Evolutionary conservation across 1,140 invertebrate species (phyloP).

Genomic region (Drosophila funebris): DNA sequence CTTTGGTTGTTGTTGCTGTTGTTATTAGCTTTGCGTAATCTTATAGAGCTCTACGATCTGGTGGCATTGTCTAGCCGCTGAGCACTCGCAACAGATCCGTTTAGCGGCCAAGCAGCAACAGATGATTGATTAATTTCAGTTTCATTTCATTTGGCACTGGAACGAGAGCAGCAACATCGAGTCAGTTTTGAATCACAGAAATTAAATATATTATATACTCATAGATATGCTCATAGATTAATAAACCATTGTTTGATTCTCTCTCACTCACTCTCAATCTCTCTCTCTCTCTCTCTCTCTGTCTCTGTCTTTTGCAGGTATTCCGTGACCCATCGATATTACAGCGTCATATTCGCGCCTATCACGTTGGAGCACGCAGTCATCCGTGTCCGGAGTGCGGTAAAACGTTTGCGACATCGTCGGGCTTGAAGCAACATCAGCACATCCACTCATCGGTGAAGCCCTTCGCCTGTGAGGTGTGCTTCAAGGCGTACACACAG

Average conservation of each 20-base stretch:
- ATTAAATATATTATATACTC: neutral
- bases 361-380: conserved; percentile 95
- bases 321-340: conserved; percentile 98
- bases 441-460: conserved; percentile 99
- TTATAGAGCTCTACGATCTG: conserved; percentile 29
- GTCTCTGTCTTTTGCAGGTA: conserved; percentile 86
- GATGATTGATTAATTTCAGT: conserved; percentile 84
- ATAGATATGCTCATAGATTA: neutral
- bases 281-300: conserved; percentile 33
- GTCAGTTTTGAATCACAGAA: neutral
- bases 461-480: conserved; percentile 98
- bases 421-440: conserved; percentile 99
- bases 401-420: conserved; percentile 98
- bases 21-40: conserved; percentile 72
- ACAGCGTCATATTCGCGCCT: conserved; percentile 96
- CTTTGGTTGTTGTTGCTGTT: conserved; percentile 33
- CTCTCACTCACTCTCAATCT: too few relatives aligned
- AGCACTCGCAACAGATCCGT: conserved; percentile 59
- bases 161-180: conserved; percentile 55
- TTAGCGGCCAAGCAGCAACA: conserved; percentile 48
- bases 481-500: conserved; percentile 98
- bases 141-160: conserved; percentile 70
- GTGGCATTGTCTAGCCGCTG: conserved; percentile 54
- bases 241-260: neutral
- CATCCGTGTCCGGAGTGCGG: conserved; percentile 99